These are phyloP conservation scores for Diplodus puntazzo DNA, from an alignment of 2,797 vertebrate genomes.

Conservation along the genomic window DNA sequence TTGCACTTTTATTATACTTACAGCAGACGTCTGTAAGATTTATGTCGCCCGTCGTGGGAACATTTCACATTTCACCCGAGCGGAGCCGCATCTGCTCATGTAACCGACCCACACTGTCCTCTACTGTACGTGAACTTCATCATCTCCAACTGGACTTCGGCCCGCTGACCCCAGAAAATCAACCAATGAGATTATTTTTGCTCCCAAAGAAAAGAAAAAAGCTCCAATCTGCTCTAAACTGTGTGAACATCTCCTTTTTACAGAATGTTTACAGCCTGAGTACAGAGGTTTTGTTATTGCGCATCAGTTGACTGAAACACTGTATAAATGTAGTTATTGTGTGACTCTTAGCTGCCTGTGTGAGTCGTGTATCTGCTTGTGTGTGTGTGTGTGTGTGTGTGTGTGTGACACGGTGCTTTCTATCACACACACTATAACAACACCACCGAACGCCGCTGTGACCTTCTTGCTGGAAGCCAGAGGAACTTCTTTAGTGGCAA, in stretches of 20 bases:
- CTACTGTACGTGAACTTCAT: not conserved
- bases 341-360: slow-evolving; percentile 33
- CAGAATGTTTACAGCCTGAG: not conserved
- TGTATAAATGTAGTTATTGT: not conserved
- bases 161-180: slow-evolving; percentile 6
- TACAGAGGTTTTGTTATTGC: slow-evolving; percentile 7
- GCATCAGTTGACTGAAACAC: not conserved
- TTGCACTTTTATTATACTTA: not conserved
- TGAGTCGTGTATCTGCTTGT: slow-evolving; percentile 1
- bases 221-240: not conserved
- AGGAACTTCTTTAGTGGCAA: slow-evolving; percentile 86
- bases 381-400: slow-evolving; percentile 13
- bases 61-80: not conserved
- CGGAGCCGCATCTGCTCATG: no score
- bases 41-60: no score
- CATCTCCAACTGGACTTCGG: not conserved
- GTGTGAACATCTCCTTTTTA: not conserved
- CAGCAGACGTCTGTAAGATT: not conserved
- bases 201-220: slow-evolving; percentile 26
- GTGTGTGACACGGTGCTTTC: slow-evolving; percentile 11
- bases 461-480: slow-evolving; percentile 73
- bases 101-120: not conserved
- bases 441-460: slow-evolving; percentile 32
- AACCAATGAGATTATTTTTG: slow-evolving; percentile 21
- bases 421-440: slow-evolving; percentile 4